Conservation (phyloP, 2,797 vertebrate genomes). For the Chloroceryle amazona region DNA sequence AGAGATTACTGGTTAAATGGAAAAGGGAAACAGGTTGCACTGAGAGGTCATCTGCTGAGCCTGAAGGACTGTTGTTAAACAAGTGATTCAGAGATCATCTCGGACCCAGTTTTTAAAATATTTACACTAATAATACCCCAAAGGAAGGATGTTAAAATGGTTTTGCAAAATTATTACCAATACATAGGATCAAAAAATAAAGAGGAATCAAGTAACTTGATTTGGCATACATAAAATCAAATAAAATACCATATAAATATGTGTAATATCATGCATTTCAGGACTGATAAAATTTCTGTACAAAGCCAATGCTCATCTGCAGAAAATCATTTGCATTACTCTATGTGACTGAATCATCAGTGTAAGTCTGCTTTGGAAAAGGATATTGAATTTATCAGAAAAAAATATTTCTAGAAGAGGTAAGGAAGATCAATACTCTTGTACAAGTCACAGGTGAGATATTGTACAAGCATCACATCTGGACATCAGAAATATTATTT, state of each 20-base stretch:
- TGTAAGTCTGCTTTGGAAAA: slow-evolving; percentile 2
- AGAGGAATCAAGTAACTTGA: background rate
- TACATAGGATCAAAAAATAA: background rate
- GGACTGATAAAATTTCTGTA: background rate
- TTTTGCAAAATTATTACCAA: background rate
- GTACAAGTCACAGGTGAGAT: background rate
- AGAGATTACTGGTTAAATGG: background rate
- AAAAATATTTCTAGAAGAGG: background rate
- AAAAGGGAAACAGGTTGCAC: background rate
- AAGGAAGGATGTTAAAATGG: background rate
- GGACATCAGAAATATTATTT: background rate
- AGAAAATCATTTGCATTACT: background rate
- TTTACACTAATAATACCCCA: background rate
- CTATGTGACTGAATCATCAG: background rate
- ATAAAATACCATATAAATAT: background rate
- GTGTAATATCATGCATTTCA: background rate
- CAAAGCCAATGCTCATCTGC: background rate
- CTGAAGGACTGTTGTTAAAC: background rate
- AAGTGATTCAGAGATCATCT: background rate
- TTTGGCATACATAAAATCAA: background rate
- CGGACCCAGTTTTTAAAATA: background rate
- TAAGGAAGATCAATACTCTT: slow-evolving; percentile 25
- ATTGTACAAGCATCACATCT: background rate
- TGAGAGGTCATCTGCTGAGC: background rate
- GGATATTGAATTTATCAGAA: background rate